Conservation (phyloP, 2,113 vertebrate species). For the Benthochromis sp. region DNA sequence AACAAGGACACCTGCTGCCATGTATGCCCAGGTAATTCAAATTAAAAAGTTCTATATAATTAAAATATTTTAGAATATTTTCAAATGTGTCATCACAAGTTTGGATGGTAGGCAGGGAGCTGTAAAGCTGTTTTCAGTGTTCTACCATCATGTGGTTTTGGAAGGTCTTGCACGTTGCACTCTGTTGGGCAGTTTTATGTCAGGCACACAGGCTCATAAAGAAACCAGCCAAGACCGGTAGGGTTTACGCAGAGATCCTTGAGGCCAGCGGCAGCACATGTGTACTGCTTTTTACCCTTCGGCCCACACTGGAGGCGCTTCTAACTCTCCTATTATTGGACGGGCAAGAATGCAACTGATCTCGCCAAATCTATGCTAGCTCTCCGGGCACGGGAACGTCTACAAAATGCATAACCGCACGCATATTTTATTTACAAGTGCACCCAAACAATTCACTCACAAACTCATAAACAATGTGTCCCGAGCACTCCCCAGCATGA, state of each 20-base stretch:
- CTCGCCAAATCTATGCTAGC: background rate
- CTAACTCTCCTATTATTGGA: background rate
- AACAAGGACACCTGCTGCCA: slow-evolving; percentile 74
- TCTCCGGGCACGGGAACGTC: background rate
- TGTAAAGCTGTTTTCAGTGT: slow-evolving; percentile 12
- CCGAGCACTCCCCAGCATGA: slow-evolving; percentile 24
- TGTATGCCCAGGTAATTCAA: slow-evolving; percentile 66
- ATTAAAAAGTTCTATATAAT: background rate
- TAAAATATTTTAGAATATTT: background rate
- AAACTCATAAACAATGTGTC: slow-evolving; percentile 30
- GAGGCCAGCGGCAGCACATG: slow-evolving; percentile 42
- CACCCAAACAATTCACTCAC: slow-evolving; percentile 22
- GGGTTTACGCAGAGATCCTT: slow-evolving; percentile 31
- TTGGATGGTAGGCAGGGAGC: background rate
- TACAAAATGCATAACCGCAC: background rate
- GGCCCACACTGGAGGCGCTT: background rate
- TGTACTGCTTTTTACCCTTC: slow-evolving; percentile 7
- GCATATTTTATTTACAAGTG: slow-evolving; percentile 34
- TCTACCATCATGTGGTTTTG: slow-evolving; percentile 52
- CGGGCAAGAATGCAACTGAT: slow-evolving; percentile 12
- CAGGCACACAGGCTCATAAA: slow-evolving; percentile 57
- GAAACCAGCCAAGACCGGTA: slow-evolving; percentile 47
- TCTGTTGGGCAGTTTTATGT: slow-evolving; percentile 51
- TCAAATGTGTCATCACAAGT: background rate
- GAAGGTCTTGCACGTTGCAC: slow-evolving; percentile 21